Base-by-base conservation (phyloP, 2,797 vertebrate species). In the Pangasius djambal region DNA sequence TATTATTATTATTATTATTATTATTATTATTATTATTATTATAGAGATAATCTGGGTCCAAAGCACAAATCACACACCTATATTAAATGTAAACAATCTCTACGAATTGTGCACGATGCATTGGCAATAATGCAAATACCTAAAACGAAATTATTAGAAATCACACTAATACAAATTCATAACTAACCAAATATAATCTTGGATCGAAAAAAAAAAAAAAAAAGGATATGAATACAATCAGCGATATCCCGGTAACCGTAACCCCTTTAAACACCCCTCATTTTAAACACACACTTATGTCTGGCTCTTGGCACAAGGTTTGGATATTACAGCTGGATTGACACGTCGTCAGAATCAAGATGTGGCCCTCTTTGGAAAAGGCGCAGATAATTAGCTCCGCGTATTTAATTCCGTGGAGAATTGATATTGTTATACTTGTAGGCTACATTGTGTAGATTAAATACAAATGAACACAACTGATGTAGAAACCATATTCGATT, bases 1-100 rank as follows among this genome's bases (percentile, higher is more conserved):
- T 74, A 65, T 82, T 77, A 77, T 86, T 85, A 78, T 84, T 44
- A 63, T 86, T 25, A 55, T 79, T 79, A 55, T 79, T 79, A 81
- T 59, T 81, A 59, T 40, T 83, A 83, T n/a, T 83, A 61, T 25
- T 59, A 81, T 6, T 81, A 82, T 44, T 63, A 81, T 63, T 70
- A 57, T 15, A 2, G 28, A 16, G 6, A 28, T 44, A 12, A 4
- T 48, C 40, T 37, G 31, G 28, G 6, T 78, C 4, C 31, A 48
- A 48, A 18, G 48, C 18, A 52, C 52, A 52, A 79, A 31, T 79
- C 1, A 1, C 12, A 25, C 0, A 7, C 2, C 6, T 83, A 40
- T 77, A 74, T 31, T 57, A 70, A 84, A 84, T 44, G 61, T 18
- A 20, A 50, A 48, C 61, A 50, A 65, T 28, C 20, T 37, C 3